Percentiles rank a stretch among this genome's conserved stretches.
Conservation (phyloP, 2,888 invertebrate genomes). For the Trachelus iudaicus region DNA sequence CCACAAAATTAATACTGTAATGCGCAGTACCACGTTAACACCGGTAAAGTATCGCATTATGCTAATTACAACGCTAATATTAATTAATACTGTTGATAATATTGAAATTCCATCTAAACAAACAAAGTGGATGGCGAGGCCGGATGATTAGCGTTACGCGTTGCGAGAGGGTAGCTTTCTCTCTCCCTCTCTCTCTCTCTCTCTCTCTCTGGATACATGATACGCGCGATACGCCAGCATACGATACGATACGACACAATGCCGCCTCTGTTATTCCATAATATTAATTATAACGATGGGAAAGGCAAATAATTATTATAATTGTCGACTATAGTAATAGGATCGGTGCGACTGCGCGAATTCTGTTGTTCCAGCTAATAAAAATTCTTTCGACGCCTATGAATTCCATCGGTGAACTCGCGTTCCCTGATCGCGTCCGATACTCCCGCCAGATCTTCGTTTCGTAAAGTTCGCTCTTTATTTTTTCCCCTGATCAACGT, state of each 20-base stretch:
- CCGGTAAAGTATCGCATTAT: constrained; percentile 1
- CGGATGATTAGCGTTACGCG: constrained; percentile 44
- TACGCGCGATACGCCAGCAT: background rate
- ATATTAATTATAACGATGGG: constrained; percentile 63
- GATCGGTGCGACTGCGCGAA: no score
- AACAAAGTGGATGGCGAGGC: constrained; percentile 47
- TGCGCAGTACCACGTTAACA: constrained; percentile 4
- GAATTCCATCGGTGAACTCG: no score
- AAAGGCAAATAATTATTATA: constrained; percentile 65
- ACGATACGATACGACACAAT: constrained; percentile 17
- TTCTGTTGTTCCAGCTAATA: no score
- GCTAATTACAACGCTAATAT: constrained; percentile 23
- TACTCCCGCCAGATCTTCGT: no score
- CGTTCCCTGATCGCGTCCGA: no score
- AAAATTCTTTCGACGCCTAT: no score
- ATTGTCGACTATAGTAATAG: constrained; percentile 42
- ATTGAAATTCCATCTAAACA: constrained; percentile 61
- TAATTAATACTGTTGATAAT: constrained; percentile 49
- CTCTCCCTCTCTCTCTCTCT: constrained; percentile 13
- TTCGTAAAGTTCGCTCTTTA: no score
- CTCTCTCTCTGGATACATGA: constrained; percentile 6
- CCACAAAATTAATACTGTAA: constrained; percentile 42
- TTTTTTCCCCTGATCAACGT: no score
- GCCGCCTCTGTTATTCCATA: constrained; percentile 37
- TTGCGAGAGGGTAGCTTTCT: background rate